Percentiles rank a stretch among this genome's conserved stretches.
Conservation (phyloP, 64 coral and sea anemone genomes). For the Trachythela sp. region DNA sequence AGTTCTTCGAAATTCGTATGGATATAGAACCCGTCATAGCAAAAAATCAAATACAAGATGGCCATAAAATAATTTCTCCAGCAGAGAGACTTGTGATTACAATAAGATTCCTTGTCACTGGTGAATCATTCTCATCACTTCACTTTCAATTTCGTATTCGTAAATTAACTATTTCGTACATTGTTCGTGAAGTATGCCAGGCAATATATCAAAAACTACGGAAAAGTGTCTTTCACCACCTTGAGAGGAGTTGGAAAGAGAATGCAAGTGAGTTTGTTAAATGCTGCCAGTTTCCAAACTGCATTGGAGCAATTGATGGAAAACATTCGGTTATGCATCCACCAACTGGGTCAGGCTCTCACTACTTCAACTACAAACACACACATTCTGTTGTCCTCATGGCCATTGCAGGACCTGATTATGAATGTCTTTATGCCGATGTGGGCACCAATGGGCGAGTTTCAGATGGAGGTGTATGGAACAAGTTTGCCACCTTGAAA, state of each 20-base stretch:
- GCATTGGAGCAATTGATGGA: neutral
- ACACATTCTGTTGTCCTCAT: neutral
- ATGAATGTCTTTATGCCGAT: conserved; percentile 25
- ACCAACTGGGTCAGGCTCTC: neutral
- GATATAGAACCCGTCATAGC: neutral
- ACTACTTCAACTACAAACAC: neutral
- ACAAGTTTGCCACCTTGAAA: neutral
- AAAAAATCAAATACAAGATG: neutral
- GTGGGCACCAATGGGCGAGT: neutral
- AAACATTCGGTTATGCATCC: neutral
- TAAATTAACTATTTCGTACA: conserved; percentile 13
- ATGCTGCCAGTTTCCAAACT: neutral
- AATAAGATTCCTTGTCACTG: conserved; percentile 50
- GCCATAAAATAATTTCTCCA: neutral
- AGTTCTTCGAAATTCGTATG: neutral
- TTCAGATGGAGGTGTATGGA: neutral
- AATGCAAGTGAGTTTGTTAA: neutral
- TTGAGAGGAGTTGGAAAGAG: neutral
- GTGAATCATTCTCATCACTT: conserved; percentile 49
- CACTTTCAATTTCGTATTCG: conserved; percentile 40
- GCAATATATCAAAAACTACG: neutral
- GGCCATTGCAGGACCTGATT: conserved; percentile 22
- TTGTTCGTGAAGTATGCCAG: conserved; percentile 24
- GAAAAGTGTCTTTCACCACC: neutral
- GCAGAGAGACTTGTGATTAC: conserved; percentile 51